These are phyloP conservation scores for Phocoena sinus DNA, from an alignment of 2,113 vertebrate species.

Conservation along the genomic window DNA sequence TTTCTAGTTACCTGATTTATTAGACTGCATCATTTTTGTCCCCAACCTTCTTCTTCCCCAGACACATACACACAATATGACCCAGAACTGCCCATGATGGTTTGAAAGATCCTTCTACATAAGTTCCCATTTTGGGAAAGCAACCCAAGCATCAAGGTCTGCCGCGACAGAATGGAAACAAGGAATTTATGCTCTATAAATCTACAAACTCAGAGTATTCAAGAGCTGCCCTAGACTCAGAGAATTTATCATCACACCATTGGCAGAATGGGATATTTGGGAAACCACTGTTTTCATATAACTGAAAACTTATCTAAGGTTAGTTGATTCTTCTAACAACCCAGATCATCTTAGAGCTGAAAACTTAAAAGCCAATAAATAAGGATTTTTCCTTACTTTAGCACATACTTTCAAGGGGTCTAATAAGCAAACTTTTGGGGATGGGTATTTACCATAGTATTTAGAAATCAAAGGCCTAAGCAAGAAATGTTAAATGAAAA, in stretches of 20 bases:
- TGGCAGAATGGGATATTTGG: not conserved
- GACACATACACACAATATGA: not conserved
- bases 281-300: not conserved
- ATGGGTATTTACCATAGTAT: not conserved
- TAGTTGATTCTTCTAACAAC: not conserved
- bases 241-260: not conserved
- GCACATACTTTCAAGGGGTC: not conserved
- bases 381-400: not conserved
- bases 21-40: not conserved
- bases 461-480: not conserved
- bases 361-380: not conserved
- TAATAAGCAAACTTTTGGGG: not conserved
- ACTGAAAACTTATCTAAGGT: not conserved
- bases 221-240: accelerated
- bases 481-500: not conserved
- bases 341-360: not conserved
- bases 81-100: not conserved
- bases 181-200: not conserved
- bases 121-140: not conserved
- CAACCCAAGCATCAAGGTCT: not conserved
- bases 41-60: not conserved
- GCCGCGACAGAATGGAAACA: not conserved
- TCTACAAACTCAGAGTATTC: not conserved
- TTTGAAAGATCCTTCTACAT: not conserved
- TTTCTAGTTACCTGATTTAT: not conserved